Conservation (phyloP, 2,113 vertebrate genomes). For the Vidua chalybeata region DNA sequence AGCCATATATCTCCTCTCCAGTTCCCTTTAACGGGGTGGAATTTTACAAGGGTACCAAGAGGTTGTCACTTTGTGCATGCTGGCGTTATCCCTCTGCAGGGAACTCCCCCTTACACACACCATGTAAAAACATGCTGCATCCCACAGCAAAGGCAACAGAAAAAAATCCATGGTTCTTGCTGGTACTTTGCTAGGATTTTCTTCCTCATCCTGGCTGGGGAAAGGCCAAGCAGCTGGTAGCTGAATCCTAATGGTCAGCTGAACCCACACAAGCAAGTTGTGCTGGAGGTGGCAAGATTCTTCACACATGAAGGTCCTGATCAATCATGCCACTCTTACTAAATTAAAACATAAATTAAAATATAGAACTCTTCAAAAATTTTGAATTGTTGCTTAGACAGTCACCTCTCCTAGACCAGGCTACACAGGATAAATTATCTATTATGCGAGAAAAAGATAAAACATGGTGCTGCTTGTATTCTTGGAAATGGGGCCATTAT, state of each 20-base stretch:
- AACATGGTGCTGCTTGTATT: accelerated
- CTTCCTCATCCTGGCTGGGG: not conserved
- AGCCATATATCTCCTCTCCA: conserved; percentile 51
- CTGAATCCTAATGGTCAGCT: not conserved
- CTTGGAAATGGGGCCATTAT: not conserved
- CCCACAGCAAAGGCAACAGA: not conserved
- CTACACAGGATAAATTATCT: not conserved
- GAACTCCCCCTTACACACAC: not conserved
- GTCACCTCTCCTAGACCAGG: not conserved
- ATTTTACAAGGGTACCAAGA: conserved; percentile 30
- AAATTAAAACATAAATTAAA: not conserved
- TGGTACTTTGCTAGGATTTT: not conserved
- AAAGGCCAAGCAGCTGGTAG: not conserved
- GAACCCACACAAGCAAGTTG: not conserved
- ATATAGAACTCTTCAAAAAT: not conserved
- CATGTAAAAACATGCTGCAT: not conserved
- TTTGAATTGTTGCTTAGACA: not conserved
- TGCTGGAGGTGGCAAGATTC: not conserved
- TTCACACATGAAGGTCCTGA: not conserved
- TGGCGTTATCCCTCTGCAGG: not conserved
- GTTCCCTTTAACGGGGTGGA: not conserved
- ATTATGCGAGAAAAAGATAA: not conserved
- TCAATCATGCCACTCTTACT: not conserved
- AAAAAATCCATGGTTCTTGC: not conserved
- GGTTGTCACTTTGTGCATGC: not conserved